Base-by-base conservation (phyloP, 2,797 vertebrate species). In the Leptodactylus fallax region DNA sequence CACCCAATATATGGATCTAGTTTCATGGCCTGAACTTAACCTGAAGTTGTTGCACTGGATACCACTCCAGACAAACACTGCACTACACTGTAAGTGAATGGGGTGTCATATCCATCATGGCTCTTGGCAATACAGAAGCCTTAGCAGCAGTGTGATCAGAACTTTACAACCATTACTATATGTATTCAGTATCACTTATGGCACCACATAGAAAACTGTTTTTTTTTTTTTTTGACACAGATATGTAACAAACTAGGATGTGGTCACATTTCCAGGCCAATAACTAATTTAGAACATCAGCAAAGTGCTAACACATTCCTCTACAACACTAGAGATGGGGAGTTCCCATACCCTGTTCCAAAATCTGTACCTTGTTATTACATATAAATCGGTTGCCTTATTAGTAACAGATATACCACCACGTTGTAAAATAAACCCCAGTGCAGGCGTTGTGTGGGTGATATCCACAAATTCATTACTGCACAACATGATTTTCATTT, bases 361-460 rank as follows among this genome's bases (percentile, higher is more conserved):
- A 76, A 49, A 12, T 36, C 25, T 51, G 17, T 36, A 63, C 25
- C 21, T 81, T n/a, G 27, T 87, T 36, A 36, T 81, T 58, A 58
- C 69, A 82, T 81, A 23, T 47, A 82, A 65, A 27, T 17, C 16
- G 51, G 16, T 60, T 69, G 55, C 27, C 51, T 88, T 79, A 88
- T 88, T 84, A 79, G 7, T 79, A 79, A 79, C 87, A 88, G 87
- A 84, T 84, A 88, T 49, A 72, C 61, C 81, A 79, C 81, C 53
- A 71, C 23, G 51, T 63, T 69, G 53, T 77, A 55, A 79, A 88
- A 53, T 88, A 79, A 84, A 84, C 76, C 71, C 17, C 36, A 71
- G n/a, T 71, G 7, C n/a, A 51, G 76, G 56, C 47, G 23, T 23
- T n/a, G 23, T 83, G 86, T 71, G 81, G 69, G 74, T 61, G 74